Evolutionary conservation across 2,113 vertebrate genomes (phyloP).

Genomic region (Aegithalos caudatus): DNA sequence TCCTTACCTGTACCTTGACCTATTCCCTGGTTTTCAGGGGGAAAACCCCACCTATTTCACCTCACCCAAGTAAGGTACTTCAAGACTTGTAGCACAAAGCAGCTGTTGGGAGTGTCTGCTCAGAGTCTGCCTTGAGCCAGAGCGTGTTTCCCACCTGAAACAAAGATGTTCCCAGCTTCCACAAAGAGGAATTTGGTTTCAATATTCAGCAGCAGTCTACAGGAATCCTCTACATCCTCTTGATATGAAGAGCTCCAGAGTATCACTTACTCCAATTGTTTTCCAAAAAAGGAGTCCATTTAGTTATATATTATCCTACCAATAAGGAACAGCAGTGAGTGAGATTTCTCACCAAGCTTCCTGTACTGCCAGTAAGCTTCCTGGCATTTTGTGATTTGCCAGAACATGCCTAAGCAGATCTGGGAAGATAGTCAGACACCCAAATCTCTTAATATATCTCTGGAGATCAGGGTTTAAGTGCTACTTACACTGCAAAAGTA

Average conservation of each 20-base stretch:
- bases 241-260: background rate
- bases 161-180: background rate
- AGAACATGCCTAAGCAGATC: conserved; percentile 34
- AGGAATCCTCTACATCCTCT: background rate
- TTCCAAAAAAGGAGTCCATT: background rate
- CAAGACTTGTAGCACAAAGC: background rate
- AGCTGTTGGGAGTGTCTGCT: background rate
- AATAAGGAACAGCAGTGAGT: background rate
- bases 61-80: background rate
- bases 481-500: conserved; percentile 26
- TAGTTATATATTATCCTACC: background rate
- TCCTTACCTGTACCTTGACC: background rate
- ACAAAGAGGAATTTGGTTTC: background rate
- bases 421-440: background rate
- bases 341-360: background rate
- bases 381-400: conserved; percentile 25
- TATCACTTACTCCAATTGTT: background rate
- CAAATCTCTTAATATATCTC: conserved; percentile 33
- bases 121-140: background rate
- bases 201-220: background rate
- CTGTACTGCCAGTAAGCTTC: background rate
- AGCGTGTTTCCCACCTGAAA: background rate
- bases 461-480: conserved; percentile 8
- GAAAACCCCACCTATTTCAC: background rate
- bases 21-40: background rate